Percentiles rank a stretch among this genome's conserved stretches.
phyloP scores from a whole-genome alignment of 2,113 vertebrate genomes.

The Macrotis lagotis region DNA sequence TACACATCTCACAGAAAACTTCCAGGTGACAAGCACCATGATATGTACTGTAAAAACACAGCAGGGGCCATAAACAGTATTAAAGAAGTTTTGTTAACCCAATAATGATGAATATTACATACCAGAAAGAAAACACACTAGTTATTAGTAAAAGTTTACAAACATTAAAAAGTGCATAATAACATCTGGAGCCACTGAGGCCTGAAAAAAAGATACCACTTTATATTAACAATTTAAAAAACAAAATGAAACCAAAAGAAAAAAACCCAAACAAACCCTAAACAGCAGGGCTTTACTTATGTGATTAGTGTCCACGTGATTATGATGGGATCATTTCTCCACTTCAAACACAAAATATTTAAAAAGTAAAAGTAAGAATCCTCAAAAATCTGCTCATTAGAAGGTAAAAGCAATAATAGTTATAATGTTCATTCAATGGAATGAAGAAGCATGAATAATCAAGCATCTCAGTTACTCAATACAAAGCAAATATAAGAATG shows the following conservation, averaged over 20 bases:
- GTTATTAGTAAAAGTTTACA: slow-evolving; percentile 88
- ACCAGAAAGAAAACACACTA: slow-evolving; percentile 85
- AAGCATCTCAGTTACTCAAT: not conserved
- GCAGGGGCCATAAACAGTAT: slow-evolving; percentile 75
- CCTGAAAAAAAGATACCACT: too few species aligned
- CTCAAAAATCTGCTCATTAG: not conserved
- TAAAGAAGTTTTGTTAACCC: slow-evolving; percentile 76
- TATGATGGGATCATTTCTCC: too few species aligned
- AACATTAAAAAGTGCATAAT: slow-evolving; percentile 88
- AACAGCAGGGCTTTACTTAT: too few species aligned
- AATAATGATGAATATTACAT: slow-evolving; percentile 79
- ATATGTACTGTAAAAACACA: slow-evolving; percentile 80
- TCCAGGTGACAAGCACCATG: slow-evolving; percentile 78
- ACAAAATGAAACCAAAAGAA: too few species aligned
- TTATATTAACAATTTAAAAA: too few species aligned
- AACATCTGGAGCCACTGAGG: too few species aligned
- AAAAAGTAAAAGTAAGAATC: not conserved
- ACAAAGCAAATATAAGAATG: not conserved
- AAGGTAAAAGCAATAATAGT: not conserved
- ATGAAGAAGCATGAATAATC: not conserved
- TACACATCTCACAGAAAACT: slow-evolving; percentile 79
- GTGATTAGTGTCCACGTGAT: too few species aligned
- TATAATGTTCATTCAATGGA: not conserved
- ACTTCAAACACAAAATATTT: too few species aligned
- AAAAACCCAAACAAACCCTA: too few species aligned